Evolutionary conservation across 1,140 invertebrate species (phyloP).

Genomic region (Drosophila sturtevanti): DNA sequence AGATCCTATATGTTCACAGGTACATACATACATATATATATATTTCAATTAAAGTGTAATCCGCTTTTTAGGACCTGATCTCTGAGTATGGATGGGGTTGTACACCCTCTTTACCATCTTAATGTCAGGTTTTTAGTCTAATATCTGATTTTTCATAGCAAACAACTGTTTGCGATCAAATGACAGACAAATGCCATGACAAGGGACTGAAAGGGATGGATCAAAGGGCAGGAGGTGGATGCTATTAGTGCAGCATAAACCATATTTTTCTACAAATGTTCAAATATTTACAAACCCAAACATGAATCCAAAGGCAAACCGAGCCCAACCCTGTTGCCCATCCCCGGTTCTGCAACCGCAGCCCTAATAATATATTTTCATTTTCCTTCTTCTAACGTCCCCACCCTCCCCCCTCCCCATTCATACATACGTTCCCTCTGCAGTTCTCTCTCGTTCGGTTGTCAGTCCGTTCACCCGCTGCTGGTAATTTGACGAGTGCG

Average conservation of each 20-base stretch:
- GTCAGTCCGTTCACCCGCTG: neutral
- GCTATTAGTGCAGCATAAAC: constrained; percentile 73
- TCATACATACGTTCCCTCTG: too few species aligned
- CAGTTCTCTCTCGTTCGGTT: too few species aligned
- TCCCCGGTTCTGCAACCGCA: constrained; percentile 44
- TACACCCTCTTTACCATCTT: constrained; percentile 24
- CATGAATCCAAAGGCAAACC: neutral
- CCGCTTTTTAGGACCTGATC: neutral
- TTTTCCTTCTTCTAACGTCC: neutral
- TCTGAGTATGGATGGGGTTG: neutral
- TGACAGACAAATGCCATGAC: constrained; percentile 50
- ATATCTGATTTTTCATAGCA: neutral
- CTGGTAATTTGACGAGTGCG: constrained; percentile 70
- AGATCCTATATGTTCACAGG: neutral
- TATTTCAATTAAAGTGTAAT: neutral
- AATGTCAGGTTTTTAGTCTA: neutral
- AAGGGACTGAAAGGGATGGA: neutral
- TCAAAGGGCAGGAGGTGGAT: neutral
- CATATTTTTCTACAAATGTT: constrained; percentile 78
- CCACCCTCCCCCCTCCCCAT: neutral
- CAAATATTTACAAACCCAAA: constrained; percentile 66
- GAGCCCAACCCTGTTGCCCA: neutral
- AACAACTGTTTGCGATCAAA: constrained; percentile 69
- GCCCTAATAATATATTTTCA: constrained; percentile 34
- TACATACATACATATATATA: constrained; percentile 9